Evolutionary conservation across 1,140 invertebrate species (phyloP).

Genomic region (Asbolus verrucosus): DNA sequence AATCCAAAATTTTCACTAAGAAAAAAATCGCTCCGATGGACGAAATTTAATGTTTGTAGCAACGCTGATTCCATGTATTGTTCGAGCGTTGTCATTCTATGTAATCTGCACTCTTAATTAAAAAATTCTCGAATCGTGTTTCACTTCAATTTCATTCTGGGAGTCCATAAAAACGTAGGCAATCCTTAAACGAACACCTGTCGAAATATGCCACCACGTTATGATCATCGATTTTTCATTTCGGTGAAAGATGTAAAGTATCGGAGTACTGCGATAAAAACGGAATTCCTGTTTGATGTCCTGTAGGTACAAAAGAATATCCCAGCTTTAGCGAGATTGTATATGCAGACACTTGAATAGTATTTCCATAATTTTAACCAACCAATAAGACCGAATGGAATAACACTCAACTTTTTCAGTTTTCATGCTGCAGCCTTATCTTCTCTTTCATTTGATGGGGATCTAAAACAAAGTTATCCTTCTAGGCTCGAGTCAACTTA

Average conservation of each 20-base stretch:
- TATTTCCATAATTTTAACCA: slow-evolving; percentile 29
- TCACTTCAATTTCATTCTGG: too few relatives aligned
- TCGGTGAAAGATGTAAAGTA: slow-evolving; percentile 26
- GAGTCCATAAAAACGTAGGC: too few relatives aligned
- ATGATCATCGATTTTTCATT: slow-evolving; percentile 31
- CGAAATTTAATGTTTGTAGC: too few relatives aligned
- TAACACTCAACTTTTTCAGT: slow-evolving; percentile 26
- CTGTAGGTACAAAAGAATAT: slow-evolving; percentile 31
- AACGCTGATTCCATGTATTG: too few relatives aligned
- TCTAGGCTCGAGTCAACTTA: too few relatives aligned
- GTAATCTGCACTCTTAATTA: not conserved
- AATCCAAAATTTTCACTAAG: slow-evolving; percentile 9
- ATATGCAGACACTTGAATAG: slow-evolving; percentile 36
- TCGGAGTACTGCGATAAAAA: slow-evolving; percentile 26
- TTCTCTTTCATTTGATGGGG: not conserved
- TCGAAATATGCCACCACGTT: not conserved
- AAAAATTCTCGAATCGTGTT: too few relatives aligned
- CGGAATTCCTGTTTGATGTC: slow-evolving; percentile 32
- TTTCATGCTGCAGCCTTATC: not conserved
- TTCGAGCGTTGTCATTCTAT: not conserved
- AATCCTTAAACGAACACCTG: slow-evolving; percentile 5
- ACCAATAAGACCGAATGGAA: slow-evolving; percentile 18
- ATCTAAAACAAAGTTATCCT: too few relatives aligned
- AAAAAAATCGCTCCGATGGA: not conserved
- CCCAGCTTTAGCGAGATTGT: slow-evolving; percentile 22